Percentiles rank a stretch among this genome's conserved stretches.
These are phyloP conservation scores for Brotula barbata DNA, from an alignment of 2,797 vertebrate species.

Conservation along the genomic window DNA sequence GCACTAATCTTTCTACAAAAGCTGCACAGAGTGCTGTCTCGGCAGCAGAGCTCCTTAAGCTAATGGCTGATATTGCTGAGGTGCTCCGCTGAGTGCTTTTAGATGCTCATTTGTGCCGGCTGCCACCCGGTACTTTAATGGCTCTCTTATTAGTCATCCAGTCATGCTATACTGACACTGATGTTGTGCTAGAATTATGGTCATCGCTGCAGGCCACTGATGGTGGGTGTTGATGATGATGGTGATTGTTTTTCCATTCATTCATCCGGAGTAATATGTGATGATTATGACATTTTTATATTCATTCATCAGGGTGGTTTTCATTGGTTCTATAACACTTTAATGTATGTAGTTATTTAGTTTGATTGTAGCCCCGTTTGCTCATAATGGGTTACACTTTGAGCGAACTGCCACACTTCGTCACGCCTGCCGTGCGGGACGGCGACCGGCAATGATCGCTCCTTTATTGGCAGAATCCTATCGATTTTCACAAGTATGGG, in stretches of 20 bases:
- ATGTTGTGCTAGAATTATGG: constrained; percentile 50
- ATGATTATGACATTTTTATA: constrained; percentile 32
- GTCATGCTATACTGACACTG: constrained; percentile 50
- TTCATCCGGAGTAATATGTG: constrained; percentile 33
- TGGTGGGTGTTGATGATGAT: constrained; percentile 47
- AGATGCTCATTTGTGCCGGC: constrained; percentile 56
- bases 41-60: constrained; percentile 55
- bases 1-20: constrained; percentile 40
- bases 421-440: not conserved
- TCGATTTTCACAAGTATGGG: not conserved
- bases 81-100: constrained; percentile 59
- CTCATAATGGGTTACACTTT: constrained; percentile 8
- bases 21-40: constrained; percentile 28
- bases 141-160: constrained; percentile 61
- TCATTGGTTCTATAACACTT: constrained; percentile 27
- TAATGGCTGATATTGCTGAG: constrained; percentile 57
- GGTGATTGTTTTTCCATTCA: constrained; percentile 47
- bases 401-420: constrained; percentile 1
- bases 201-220: constrained; percentile 40
- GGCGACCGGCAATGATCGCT: constrained; percentile 1
- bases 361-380: constrained; percentile 5
- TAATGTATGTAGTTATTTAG: not conserved
- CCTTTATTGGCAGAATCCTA: not conserved
- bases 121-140: constrained; percentile 47
- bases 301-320: constrained; percentile 30